Evolutionary conservation across 1,140 invertebrate genomes (phyloP).

Genomic region (Macrosteles quadrilineatus): DNA sequence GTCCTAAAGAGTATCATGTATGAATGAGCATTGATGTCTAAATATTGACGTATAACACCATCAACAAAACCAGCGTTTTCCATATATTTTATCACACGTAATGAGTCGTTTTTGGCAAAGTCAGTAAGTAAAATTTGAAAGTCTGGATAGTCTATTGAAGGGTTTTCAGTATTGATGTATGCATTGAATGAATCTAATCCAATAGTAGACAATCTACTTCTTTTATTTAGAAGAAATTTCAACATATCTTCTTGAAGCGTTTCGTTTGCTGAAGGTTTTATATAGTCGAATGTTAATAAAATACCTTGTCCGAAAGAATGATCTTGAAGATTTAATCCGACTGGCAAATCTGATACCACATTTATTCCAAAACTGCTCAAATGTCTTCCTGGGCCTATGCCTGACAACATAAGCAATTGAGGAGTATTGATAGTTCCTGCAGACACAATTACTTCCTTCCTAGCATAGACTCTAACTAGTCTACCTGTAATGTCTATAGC

Average conservation of each 20-base stretch:
- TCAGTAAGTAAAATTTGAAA: constrained; percentile 80
- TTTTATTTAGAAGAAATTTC: constrained; percentile 65
- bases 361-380: constrained; percentile 66
- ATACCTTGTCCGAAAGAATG: constrained; percentile 83
- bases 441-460: constrained; percentile 65
- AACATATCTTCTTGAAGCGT: constrained; percentile 80
- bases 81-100: constrained; percentile 43
- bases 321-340: constrained; percentile 87
- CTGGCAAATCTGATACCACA: constrained; percentile 68
- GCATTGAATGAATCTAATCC: constrained; percentile 77
- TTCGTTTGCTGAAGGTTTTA: constrained; percentile 68
- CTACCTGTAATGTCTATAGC: constrained; percentile 49
- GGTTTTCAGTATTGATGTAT: constrained; percentile 79
- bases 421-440: constrained; percentile 78
- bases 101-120: constrained; percentile 77
- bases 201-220: constrained; percentile 57
- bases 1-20: not conserved
- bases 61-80: constrained; percentile 6
- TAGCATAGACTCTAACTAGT: constrained; percentile 52
- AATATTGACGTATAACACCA: not conserved
- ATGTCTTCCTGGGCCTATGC: constrained; percentile 76
- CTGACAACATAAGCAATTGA: constrained; percentile 83
- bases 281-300: constrained; percentile 71
- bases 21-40: not conserved
- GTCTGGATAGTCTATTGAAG: constrained; percentile 71